A percentile compares a stretch with the other conserved stretches of the same genome.
Evolutionary conservation across 2,113 vertebrate genomes (phyloP).

Genomic region (Cercopithecus mona): DNA sequence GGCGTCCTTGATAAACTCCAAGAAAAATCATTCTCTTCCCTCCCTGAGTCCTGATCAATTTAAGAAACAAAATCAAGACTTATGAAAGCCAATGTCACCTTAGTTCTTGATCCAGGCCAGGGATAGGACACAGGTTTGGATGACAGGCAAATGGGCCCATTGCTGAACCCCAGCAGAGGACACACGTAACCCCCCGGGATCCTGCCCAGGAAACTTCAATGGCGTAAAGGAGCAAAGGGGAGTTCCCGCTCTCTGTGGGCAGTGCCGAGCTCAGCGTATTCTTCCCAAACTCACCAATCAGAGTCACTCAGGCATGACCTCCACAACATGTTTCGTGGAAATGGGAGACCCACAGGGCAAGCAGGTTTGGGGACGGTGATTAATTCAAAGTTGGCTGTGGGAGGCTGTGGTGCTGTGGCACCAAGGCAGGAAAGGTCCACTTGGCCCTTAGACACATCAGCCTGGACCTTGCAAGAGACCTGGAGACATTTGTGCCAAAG

Average conservation of each 20-base stretch:
- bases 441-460: accelerated
- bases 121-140: not conserved
- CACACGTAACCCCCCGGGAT: accelerated
- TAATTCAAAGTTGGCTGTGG: not conserved
- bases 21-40: not conserved
- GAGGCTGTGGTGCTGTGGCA: not conserved
- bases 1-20: not conserved
- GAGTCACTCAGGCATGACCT: not conserved
- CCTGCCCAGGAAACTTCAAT: not conserved
- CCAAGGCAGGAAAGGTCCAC: accelerated
- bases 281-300: not conserved
- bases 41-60: not conserved
- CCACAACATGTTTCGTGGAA: not conserved
- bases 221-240: not conserved
- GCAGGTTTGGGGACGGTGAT: not conserved
- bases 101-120: not conserved
- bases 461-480: not conserved
- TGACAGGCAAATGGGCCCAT: not conserved
- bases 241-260: accelerated
- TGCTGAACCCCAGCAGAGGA: not conserved
- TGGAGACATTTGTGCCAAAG: not conserved
- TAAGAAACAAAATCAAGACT: not conserved
- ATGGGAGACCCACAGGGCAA: not conserved
- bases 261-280: not conserved
- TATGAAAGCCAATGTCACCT: not conserved